A percentile compares a stretch with the other conserved stretches of the same genome.
Evolutionary conservation across 2,113 vertebrate genomes (phyloP).

Genomic region (Sarotherodon lohbergeri): DNA sequence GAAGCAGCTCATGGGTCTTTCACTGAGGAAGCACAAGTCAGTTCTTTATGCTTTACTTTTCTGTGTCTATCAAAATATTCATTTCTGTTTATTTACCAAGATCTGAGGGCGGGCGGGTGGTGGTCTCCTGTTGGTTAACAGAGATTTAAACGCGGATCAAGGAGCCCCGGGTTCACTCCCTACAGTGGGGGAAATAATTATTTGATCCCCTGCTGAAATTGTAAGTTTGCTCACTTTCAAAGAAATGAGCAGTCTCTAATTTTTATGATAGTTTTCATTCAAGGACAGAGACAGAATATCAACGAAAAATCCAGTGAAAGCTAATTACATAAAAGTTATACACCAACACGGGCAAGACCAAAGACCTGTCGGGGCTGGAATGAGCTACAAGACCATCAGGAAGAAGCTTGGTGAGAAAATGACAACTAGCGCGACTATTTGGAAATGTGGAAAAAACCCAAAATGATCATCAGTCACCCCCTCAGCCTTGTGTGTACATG

Average conservation of each 20-base stretch:
- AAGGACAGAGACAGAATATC: neutral
- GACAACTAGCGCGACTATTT: neutral
- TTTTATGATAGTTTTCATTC: neutral
- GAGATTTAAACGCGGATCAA: slow-evolving; percentile 1
- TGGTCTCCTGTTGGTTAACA: neutral
- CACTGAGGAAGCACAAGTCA: slow-evolving; percentile 94
- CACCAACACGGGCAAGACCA: neutral
- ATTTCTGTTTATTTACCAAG: neutral
- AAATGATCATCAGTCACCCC: neutral
- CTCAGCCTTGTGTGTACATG: neutral
- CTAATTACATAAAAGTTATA: neutral
- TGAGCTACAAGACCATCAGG: neutral
- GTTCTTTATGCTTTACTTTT: slow-evolving; percentile 1
- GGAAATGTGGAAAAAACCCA: neutral
- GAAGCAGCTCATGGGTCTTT: slow-evolving; percentile 97
- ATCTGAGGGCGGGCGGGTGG: neutral
- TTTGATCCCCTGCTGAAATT: neutral
- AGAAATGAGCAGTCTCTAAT: neutral
- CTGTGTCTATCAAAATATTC: neutral
- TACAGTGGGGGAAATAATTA: neutral
- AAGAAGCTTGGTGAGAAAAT: neutral
- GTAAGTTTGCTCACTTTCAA: neutral
- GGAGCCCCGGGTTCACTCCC: neutral
- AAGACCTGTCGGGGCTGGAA: neutral
- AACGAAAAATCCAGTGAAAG: neutral